Evolutionary conservation across 92 coral and sea anemone species (phyloP).

Genomic region (Metridium senile): DNA sequence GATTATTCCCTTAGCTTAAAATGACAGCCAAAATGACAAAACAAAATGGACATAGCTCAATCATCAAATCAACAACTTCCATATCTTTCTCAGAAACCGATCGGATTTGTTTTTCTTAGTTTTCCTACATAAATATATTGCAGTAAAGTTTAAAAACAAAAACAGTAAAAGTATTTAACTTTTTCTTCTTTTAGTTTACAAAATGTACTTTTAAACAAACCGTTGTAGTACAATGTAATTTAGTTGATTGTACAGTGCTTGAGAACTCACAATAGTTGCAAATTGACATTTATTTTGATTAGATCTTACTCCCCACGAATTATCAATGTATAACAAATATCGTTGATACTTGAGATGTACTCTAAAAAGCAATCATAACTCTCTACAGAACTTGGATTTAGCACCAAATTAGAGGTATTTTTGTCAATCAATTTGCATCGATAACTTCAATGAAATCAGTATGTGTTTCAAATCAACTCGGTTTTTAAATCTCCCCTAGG

Average conservation of each 20-base stretch:
- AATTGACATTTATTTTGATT: background rate
- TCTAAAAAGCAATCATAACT: background rate
- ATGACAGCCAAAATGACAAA: background rate
- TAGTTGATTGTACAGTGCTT: background rate
- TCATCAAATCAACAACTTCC: background rate
- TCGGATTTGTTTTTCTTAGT: background rate
- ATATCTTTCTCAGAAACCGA: background rate
- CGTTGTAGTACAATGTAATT: background rate
- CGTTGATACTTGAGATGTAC: background rate
- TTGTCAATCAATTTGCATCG: background rate
- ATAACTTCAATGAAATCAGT: background rate
- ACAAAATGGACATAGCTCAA: background rate
- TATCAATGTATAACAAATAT: background rate
- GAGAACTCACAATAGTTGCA: background rate
- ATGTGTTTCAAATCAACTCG: background rate
- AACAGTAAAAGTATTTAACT: background rate
- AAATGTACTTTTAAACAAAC: slow-evolving; percentile 4
- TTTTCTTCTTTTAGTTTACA: background rate
- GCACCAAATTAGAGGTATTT: background rate
- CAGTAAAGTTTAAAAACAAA: background rate
- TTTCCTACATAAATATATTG: background rate
- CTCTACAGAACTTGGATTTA: background rate
- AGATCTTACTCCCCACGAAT: background rate
- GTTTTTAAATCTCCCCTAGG: background rate
- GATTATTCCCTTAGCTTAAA: background rate